phyloP scores from a whole-genome alignment of 2,113 vertebrate genomes.

The Ammodytes marinus region DNA sequence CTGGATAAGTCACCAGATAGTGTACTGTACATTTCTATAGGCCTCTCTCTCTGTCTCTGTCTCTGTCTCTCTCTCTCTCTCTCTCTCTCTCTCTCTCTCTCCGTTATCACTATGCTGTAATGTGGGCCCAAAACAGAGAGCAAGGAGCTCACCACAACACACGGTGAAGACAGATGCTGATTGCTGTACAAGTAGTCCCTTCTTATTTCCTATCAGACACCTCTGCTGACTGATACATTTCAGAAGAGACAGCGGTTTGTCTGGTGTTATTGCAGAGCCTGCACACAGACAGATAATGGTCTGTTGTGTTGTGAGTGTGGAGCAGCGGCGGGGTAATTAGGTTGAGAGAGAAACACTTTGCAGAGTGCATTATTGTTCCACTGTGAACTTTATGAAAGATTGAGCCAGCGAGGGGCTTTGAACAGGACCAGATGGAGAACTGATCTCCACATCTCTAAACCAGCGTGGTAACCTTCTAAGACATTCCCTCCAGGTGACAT shows the following conservation, averaged over 20 bases:
- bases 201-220: constrained; percentile 67
- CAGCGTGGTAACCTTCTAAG: constrained; percentile 66
- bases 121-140: constrained; percentile 45
- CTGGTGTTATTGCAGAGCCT: constrained; percentile 74
- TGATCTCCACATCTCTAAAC: constrained; percentile 60
- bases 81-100: constrained; percentile 20
- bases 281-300: constrained; percentile 76
- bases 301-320: constrained; percentile 74
- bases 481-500: constrained; percentile 75
- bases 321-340: constrained; percentile 77
- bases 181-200: constrained; percentile 54
- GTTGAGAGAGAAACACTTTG: constrained; percentile 73
- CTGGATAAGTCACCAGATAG: constrained; percentile 81
- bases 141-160: constrained; percentile 57
- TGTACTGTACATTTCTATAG: constrained; percentile 69
- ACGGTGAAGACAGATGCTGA: constrained; percentile 67
- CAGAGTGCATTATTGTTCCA: constrained; percentile 79
- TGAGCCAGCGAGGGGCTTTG: constrained; percentile 62
- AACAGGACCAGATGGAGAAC: constrained; percentile 72
- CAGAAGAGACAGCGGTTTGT: constrained; percentile 77
- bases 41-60: constrained; percentile 28
- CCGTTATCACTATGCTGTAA: constrained; percentile 54
- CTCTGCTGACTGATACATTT: constrained; percentile 76
- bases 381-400: constrained; percentile 83
- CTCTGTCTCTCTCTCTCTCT: constrained; percentile 28